Conservation (phyloP, 2,113 vertebrate genomes). For the Myrmecobius fasciatus region DNA sequence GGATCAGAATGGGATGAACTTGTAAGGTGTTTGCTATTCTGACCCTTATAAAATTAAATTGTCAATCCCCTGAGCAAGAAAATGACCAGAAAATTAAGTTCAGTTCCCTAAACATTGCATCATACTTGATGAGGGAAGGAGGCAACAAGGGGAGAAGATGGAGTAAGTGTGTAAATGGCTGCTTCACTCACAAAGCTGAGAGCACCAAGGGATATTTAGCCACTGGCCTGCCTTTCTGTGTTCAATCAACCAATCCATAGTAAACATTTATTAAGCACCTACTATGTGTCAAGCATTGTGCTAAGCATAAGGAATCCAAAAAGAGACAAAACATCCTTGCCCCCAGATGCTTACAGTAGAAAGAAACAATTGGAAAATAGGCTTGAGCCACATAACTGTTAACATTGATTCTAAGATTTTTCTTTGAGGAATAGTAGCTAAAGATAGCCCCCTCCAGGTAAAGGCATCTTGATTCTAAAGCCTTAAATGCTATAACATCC, state of each 20-base stretch:
- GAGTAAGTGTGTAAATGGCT: constrained; percentile 21
- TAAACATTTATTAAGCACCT: background rate
- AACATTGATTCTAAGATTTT: background rate
- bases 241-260: background rate
- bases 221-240: background rate
- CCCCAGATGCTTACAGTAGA: too few species aligned
- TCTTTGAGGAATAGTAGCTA: background rate
- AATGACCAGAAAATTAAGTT: constrained; percentile 50
- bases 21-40: background rate
- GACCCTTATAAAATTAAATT: constrained; percentile 47
- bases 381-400: too few species aligned
- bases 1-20: background rate
- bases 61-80: constrained; percentile 50
- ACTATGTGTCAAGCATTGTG: background rate
- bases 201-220: rapidly evolving
- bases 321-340: too few species aligned
- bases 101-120: background rate
- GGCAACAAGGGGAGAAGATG: background rate
- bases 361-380: too few species aligned
- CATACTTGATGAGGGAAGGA: background rate
- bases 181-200: background rate
- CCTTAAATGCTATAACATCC: background rate
- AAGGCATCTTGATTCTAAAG: background rate
- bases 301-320: too few species aligned
- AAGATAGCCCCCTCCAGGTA: background rate